phyloP scores from a whole-genome alignment of 2,797 vertebrate species.

The Falco concolor region DNA sequence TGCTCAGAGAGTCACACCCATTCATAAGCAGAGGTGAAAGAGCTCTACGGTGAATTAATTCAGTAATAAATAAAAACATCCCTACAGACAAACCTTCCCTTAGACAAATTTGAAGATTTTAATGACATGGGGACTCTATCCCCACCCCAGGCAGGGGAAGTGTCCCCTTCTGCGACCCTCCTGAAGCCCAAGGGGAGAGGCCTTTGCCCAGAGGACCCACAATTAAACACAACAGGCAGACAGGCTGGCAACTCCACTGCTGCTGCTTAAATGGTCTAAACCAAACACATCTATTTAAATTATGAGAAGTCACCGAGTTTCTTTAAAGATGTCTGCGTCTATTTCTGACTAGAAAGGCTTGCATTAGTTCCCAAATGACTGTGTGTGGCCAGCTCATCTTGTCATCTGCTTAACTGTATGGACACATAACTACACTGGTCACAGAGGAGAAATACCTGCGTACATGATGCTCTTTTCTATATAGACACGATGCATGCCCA shows the following conservation, averaged over 20 bases:
- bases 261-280: not conserved
- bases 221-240: not conserved
- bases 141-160: not conserved
- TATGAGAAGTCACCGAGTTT: not conserved
- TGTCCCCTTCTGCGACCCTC: accelerated
- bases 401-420: accelerated
- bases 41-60: not conserved
- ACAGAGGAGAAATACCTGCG: accelerated
- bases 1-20: not conserved
- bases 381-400: not conserved
- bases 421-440: accelerated
- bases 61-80: not conserved
- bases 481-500: accelerated
- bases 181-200: not conserved
- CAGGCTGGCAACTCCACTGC: not conserved
- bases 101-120: not conserved
- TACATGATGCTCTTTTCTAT: accelerated
- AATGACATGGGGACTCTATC: not conserved
- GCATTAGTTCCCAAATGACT: not conserved
- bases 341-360: not conserved
- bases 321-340: not conserved
- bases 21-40: not conserved
- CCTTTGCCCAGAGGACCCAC: not conserved
- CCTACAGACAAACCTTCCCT: not conserved
- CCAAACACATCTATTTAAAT: not conserved